A percentile compares a stretch with the other conserved stretches of the same genome.
Conservation (phyloP, 2,888 invertebrate genomes). For the Heterodera filipjevi region DNA sequence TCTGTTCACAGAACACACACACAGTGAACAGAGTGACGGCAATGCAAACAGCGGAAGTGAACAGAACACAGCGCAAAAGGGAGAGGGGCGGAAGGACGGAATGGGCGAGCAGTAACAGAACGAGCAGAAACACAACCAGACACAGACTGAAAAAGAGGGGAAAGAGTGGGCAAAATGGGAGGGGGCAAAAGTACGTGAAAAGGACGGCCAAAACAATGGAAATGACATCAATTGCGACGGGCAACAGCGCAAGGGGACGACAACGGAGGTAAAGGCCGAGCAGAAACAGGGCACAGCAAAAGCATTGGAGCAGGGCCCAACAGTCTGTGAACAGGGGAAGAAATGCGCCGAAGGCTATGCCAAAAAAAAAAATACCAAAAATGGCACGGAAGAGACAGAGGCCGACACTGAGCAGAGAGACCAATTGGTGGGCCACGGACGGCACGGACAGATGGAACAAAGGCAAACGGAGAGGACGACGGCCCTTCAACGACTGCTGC, state of each 20-base stretch:
- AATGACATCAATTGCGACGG: not conserved
- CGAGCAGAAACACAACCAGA: not conserved
- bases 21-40: not conserved
- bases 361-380: slow-evolving; percentile 8
- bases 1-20: not conserved
- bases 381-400: not conserved
- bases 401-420: not conserved
- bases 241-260: not conserved
- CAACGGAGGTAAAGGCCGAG: slow-evolving; percentile 6
- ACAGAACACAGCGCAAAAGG: not conserved
- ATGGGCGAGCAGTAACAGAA: not conserved
- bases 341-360: no score
- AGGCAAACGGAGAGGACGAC: no score
- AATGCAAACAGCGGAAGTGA: not conserved
- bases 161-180: not conserved
- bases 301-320: slow-evolving; percentile 27
- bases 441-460: not conserved
- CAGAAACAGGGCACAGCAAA: slow-evolving; percentile 24
- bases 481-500: no score
- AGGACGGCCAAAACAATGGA: slow-evolving; percentile 21
- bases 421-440: not conserved
- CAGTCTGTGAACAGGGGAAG: slow-evolving; percentile 11
- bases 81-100: not conserved
- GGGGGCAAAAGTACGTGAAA: not conserved
- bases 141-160: not conserved